Base-by-base conservation (phyloP, 2,888 invertebrate species). In the Lacanobia oleracea region DNA sequence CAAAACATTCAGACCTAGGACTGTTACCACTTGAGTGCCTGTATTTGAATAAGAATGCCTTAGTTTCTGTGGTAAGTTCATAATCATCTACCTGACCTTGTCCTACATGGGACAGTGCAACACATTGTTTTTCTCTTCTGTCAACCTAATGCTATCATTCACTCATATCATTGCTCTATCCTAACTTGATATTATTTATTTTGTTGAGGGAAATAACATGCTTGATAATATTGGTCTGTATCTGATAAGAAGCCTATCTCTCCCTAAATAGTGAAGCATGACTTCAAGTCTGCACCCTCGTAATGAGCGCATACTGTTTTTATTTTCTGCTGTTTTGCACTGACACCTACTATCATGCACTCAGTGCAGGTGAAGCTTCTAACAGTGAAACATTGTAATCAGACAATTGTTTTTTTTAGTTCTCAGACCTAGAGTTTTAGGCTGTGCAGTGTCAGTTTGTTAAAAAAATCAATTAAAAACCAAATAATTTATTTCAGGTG, bases 21-120 rank as follows among this genome's bases (percentile, higher is more conserved):
- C 97, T 99, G 97, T 94, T 99, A 87, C 99, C 99, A 5, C 96
- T 99, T 91, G 99, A 99, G 96, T 99, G 99, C 95, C 98, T 99
- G 91, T 99, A 99, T 96, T 97, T 99, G 82, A 99, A 99, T 95
- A 99, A 99, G 95, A 98, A 98, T 92, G 99, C 99, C 66, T 96
- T 99, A 89, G 96, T 97, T 67, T 98, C 98, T 85, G 98, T 99
- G 89, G 98, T 98, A 92, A 95, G 96, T 76, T 43, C 43, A 43
- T 43, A 33, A 33, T 33, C 33, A 33, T 4, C 33, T 33, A 5
- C 33, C 33, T 33, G 33, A 27, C 27, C 27, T 27, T 27, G n/a
- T n/a, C n/a, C n/a, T n/a, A n/a, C n/a, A n/a, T n/a, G n/a, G n/a
- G n/a, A n/a, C n/a, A n/a, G n/a, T n/a, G n/a, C n/a, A n/a, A n/a